A percentile compares a stretch with the other conserved stretches of the same genome.
Evolutionary conservation across 2,113 vertebrate genomes (phyloP).

Genomic region (Spermophilus dauricus): DNA sequence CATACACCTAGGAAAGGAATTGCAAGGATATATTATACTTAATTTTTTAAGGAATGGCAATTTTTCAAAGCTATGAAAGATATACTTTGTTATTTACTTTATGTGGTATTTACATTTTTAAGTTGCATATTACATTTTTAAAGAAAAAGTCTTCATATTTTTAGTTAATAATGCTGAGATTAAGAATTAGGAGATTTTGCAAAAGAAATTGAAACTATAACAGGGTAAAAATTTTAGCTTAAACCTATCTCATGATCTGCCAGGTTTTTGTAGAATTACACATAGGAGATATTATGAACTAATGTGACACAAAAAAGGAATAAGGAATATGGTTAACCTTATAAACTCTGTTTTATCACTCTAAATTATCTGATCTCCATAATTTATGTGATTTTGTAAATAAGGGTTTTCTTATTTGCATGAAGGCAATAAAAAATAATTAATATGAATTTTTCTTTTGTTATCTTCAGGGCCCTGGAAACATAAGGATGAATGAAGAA

Average conservation of each 20-base stretch:
- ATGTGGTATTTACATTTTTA: not conserved
- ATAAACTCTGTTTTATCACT: constrained; percentile 42
- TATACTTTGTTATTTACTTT: constrained; percentile 19
- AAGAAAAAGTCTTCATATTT: not conserved
- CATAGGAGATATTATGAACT: not conserved
- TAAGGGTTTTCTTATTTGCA: constrained; percentile 23
- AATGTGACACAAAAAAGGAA: not conserved
- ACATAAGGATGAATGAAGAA: not conserved
- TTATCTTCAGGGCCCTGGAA: constrained; percentile 41
- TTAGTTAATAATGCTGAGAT: constrained; percentile 59
- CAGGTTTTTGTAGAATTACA: not conserved
- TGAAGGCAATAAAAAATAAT: constrained; percentile 41
- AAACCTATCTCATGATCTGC: not conserved
- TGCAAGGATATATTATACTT: not conserved
- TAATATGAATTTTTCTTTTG: constrained; percentile 33
- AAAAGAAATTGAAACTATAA: constrained; percentile 15
- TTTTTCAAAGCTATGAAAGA: not conserved
- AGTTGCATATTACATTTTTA: not conserved
- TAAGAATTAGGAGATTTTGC: constrained; percentile 3
- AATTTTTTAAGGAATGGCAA: not conserved
- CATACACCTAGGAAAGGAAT: not conserved
- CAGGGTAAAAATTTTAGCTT: constrained; percentile 21
- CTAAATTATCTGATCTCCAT: not conserved
- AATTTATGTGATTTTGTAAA: constrained; percentile 22
- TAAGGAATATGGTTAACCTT: constrained; percentile 42